Base-by-base conservation (phyloP, 2,888 invertebrate genomes). In the Oscheius sp. region DNA sequence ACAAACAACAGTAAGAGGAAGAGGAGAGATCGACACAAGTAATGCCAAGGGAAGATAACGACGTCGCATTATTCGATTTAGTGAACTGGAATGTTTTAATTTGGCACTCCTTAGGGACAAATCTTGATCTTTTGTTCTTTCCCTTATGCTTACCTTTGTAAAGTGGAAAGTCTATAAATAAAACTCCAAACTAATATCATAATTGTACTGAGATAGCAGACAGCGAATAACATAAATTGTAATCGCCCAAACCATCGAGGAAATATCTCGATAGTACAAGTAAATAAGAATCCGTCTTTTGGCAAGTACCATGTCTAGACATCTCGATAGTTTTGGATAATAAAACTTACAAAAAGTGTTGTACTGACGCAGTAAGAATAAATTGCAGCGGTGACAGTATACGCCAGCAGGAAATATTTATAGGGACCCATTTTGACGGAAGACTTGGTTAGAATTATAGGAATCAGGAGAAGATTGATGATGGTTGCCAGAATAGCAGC, bases 271-370 rank as follows among this genome's bases (percentile, higher is more conserved):
- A 52, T 35, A 7, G 66, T 66, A 12, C 49, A 52, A 6, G 52
- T 18, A 27, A 49, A 52, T n/a, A 66, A 29, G 18, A 13, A 52
- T 16, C 66, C 66, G 35, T 66, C 52, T n/a, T 13, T 5, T 0
- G 52, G 49, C 16, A 49, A 2, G 52, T 52, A 66, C 49, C 52
- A 66, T 6, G 66, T 66, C 66, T 66, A 21, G 25, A 66, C n/a
- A 41, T 35, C 9, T 35, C 9, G 3, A 3, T 35, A 3, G 9
- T 35, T 35, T 35, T 3, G 9, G 35, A 9, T 35, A 3, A n/a
- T n/a, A n/a, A 35, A 35, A 35, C 35, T 9, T 35, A 35, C 35
- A 35, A 35, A 35, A 35, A 35, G 35, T 9, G 35, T 9, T 9
- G 35, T 35, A 35, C 35, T 35, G 35, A 35, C 35, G 9, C 35